Evolutionary conservation across 37 sponge, comb jelly and placozoan genomes (phyloP), one percentile per base, ranked within the genome.

Genomic region (Crambe crambe): DNA sequence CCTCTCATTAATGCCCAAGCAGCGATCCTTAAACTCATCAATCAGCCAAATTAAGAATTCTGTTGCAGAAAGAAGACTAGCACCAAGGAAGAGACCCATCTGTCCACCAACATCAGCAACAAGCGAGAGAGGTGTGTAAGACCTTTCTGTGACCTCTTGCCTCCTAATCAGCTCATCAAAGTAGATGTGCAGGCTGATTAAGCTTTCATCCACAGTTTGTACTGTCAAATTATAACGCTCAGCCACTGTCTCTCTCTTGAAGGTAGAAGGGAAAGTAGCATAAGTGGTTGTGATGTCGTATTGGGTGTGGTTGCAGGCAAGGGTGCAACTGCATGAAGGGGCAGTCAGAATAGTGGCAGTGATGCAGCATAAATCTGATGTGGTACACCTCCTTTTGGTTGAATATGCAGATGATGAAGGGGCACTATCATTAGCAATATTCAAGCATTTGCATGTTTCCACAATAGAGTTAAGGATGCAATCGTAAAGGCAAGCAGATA

Each of bases 71-170:
- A 82, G 71, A 38, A 88, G 74, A 68, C 82, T 88, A 25, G 83
- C 83, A 26, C 89, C 89, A 58, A 82, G 76, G 38, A 88, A 88
- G 23, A 88, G 71, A 0, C 89, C 83, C 72, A 88, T n/a, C 5
- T 70, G 60, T 4, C 89, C 83, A 10, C 89, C 89, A 22, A 88
- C 44, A 37, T 88, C 83, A 32, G 83, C 63, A 23, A 82, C 26
- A 18, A 88, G 68, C 27, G 61, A 58, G 18, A 64, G 54, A 29
- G 67, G 10, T 22, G 60, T 35, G 72, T 88, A 88, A 32, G 89
- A 75, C 8, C 42, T 38, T 2, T 6, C 42, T 20, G 80, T 80
- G 2, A 59, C 35, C 29, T 70, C 59, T 8, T 27, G 26, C 6
- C 21, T 4, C 3, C 37, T 57, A 4, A 26, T 59, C 27, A 70